Evolutionary conservation across 2,113 vertebrate species (phyloP), one percentile per base, ranked within the genome.

Genomic region (Rhizomys pruinosus): DNA sequence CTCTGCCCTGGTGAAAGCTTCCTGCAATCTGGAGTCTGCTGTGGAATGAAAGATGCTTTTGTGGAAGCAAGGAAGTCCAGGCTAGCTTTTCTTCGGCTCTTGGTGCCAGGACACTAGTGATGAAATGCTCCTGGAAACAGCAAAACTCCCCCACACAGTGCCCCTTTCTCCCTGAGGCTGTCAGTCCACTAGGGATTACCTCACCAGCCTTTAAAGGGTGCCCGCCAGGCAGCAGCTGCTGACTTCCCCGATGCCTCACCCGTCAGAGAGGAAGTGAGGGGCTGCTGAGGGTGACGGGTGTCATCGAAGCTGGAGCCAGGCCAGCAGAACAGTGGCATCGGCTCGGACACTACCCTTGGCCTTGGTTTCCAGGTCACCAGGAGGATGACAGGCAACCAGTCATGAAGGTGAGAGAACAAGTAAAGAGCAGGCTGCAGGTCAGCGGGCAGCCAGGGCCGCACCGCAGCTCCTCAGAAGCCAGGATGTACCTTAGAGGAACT

Each of bases 1-100:
- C 86, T 66, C 73, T 47, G 12, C 84, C 66, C 25, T 13, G 13
- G 44, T 22, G 87, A 95, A 84, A 42, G 91, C 87, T 72, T 84
- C 78, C 55, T 90, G 57, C 64, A 7, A 47, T 76, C 87, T 84
- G 42, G 39, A 9, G 59, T 69, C 68, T 20, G 0, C 25, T 57
- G 44, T 57, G 74, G 84, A 20, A 84, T 97, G 93, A 97, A 97
- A 95, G 97, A 93, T 84, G 89, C 96, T 89, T 97, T 96, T 97
- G 96, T 97, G 71, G 85, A 78, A 71, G 32, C 37, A 5, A 84
- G 80, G 80, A 87, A 63, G 59, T 59, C 90, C 5, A 20, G 0
- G 74, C 82, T 79, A 84, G 72, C 78, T 69, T 80, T 32, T 91
- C 91, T 9, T 87, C 64, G 89, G 42, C 44, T 42, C 79, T 27